Evolutionary conservation across 2,888 invertebrate species (phyloP).

Genomic region (Eilema caniola): DNA sequence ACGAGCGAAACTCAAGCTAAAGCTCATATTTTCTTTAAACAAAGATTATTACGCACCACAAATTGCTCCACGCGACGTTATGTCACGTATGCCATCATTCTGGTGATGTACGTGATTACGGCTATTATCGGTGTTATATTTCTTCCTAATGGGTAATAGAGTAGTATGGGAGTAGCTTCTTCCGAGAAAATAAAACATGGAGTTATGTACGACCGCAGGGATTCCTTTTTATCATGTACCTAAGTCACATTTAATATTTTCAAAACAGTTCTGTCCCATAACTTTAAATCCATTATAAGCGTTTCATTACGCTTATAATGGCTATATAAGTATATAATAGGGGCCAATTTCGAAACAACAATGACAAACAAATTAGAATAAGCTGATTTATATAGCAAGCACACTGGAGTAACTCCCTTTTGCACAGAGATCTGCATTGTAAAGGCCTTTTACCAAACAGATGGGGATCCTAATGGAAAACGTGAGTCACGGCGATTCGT

Average conservation of each 20-base stretch:
- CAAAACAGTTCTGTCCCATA: slow-evolving; percentile 24
- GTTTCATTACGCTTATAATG: too few relatives aligned
- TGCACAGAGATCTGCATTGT: slow-evolving; percentile 52
- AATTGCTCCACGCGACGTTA: slow-evolving; percentile 24
- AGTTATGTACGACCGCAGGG: slow-evolving; percentile 21
- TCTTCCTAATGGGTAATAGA: slow-evolving; percentile 59
- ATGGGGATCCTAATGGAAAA: slow-evolving; percentile 57
- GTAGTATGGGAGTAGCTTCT: slow-evolving; percentile 45
- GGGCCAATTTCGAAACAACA: slow-evolving; percentile 51
- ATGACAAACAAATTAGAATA: slow-evolving; percentile 61
- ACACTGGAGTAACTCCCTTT: slow-evolving; percentile 55
- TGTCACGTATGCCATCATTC: slow-evolving; percentile 37
- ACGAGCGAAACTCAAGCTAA: background rate
- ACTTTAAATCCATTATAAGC: slow-evolving; percentile 51
- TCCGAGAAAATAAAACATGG: slow-evolving; percentile 42
- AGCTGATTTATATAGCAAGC: slow-evolving; percentile 59
- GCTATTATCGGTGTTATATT: slow-evolving; percentile 57
- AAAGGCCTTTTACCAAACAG: slow-evolving; percentile 63
- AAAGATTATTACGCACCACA: slow-evolving; percentile 19
- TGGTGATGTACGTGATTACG: slow-evolving; percentile 50
- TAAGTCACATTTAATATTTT: slow-evolving; percentile 46
- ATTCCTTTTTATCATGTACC: slow-evolving; percentile 25
- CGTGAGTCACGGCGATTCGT: slow-evolving; percentile 56
- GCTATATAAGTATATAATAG: too few relatives aligned
- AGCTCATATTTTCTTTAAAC: slow-evolving; percentile 5